These are phyloP conservation scores for Acrocephalus kingi DNA, from an alignment of 2,113 vertebrate genomes.

Conservation along the genomic window DNA sequence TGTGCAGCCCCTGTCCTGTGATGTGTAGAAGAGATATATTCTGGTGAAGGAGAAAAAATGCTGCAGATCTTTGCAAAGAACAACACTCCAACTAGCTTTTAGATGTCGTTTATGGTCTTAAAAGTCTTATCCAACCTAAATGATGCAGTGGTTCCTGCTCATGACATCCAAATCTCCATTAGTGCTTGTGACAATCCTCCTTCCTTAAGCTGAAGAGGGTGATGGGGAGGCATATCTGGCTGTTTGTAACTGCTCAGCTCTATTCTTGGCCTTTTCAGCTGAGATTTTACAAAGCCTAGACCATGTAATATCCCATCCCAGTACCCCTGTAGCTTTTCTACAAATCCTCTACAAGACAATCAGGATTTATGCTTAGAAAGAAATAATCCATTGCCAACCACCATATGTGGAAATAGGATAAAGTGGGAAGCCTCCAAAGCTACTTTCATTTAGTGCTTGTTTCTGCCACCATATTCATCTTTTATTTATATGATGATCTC, in stretches of 20 bases:
- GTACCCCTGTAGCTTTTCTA: neutral
- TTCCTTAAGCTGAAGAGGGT: neutral
- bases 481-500: neutral
- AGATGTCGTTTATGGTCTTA: neutral
- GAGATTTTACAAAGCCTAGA: neutral
- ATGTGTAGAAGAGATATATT: constrained; percentile 76
- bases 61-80: constrained; percentile 53
- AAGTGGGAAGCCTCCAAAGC: neutral
- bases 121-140: neutral
- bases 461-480: neutral
- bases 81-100: constrained; percentile 21
- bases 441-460: neutral
- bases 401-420: neutral
- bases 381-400: neutral
- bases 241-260: neutral
- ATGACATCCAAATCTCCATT: neutral
- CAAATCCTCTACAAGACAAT: neutral
- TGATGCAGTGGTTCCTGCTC: neutral
- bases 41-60: constrained; percentile 68
- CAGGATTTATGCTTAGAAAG: neutral
- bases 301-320: neutral
- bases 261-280: neutral
- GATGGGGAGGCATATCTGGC: neutral
- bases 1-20: constrained; percentile 74
- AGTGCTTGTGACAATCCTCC: neutral